These are phyloP conservation scores for Pammene aurita DNA, from an alignment of 2,888 invertebrate genomes.

Conservation along the genomic window DNA sequence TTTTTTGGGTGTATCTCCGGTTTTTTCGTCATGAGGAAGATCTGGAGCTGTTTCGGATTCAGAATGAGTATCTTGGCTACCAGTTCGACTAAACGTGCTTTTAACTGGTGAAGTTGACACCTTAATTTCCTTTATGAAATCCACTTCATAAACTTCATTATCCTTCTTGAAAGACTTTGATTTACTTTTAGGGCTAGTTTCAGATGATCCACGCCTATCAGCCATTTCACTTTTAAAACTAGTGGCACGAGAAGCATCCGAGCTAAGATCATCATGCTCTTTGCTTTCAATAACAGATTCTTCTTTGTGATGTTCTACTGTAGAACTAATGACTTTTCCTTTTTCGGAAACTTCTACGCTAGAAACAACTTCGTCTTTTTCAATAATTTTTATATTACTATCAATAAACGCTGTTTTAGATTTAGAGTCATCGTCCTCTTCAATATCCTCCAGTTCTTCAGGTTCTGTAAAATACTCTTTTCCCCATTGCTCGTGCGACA, in stretches of 20 bases:
- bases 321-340: slow-evolving; percentile 77
- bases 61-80: slow-evolving; percentile 83
- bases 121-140: slow-evolving; percentile 82
- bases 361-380: slow-evolving; percentile 76
- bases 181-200: slow-evolving; percentile 74
- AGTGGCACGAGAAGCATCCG: slow-evolving; percentile 76
- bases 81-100: slow-evolving; percentile 78
- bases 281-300: slow-evolving; percentile 79
- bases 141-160: slow-evolving; percentile 78
- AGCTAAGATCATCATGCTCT: slow-evolving; percentile 77
- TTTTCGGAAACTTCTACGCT: slow-evolving; percentile 75
- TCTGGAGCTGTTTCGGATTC: slow-evolving; percentile 82
- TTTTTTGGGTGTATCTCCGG: slow-evolving; percentile 69
- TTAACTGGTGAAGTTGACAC: slow-evolving; percentile 78
- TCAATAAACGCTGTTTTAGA: slow-evolving; percentile 73
- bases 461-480: slow-evolving; percentile 81
- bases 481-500: slow-evolving; percentile 81
- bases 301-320: slow-evolving; percentile 75
- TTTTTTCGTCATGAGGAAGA: slow-evolving; percentile 74
- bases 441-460: slow-evolving; percentile 74
- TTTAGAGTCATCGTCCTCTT: slow-evolving; percentile 72
- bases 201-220: slow-evolving; percentile 70
- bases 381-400: slow-evolving; percentile 72
- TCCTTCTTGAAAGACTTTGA: slow-evolving; percentile 79
- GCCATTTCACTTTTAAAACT: slow-evolving; percentile 75